These are phyloP conservation scores for Pipra filicauda DNA, from an alignment of 2,113 vertebrate species.

Conservation along the genomic window DNA sequence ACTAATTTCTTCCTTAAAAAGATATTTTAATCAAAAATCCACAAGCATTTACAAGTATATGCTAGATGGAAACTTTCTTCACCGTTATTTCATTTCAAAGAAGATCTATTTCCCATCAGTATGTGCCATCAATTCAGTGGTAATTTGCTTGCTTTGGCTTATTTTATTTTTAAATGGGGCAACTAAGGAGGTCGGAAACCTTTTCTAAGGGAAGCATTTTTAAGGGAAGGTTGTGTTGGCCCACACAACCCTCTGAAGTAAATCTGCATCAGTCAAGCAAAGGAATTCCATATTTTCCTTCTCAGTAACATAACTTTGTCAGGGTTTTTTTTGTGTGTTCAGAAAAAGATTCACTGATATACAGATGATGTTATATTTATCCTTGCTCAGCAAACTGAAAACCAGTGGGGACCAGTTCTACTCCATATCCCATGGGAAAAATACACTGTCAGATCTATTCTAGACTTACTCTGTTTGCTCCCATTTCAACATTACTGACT, in stretches of 20 bases:
- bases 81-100: neutral
- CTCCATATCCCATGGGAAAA: neutral
- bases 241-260: neutral
- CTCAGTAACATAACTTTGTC: neutral
- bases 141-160: neutral
- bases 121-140: neutral
- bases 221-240: neutral
- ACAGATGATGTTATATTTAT: neutral
- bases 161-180: neutral
- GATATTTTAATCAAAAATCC: neutral
- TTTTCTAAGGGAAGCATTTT: neutral
- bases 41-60: neutral
- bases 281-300: neutral
- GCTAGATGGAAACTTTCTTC: neutral
- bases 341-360: neutral
- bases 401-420: neutral
- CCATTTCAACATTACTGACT: neutral
- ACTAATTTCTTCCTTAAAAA: neutral
- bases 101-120: neutral
- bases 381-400: neutral
- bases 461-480: neutral
- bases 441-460: neutral
- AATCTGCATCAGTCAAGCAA: neutral
- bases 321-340: fast-evolving
- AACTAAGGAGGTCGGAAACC: neutral